Base-by-base conservation (phyloP, 2,797 vertebrate species). In the Hephaestus fuliginosus region DNA sequence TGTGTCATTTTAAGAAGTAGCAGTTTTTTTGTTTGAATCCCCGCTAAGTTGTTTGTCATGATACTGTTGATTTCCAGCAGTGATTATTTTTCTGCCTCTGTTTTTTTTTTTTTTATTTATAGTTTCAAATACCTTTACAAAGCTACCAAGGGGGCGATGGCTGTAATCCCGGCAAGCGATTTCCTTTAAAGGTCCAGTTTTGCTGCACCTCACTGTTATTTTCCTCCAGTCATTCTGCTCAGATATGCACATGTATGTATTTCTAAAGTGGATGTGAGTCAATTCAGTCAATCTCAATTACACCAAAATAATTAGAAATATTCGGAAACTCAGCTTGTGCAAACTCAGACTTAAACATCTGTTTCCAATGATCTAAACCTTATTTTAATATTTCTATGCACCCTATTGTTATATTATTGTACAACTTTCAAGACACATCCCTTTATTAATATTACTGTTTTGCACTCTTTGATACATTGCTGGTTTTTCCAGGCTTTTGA, bases 401-500 rank as follows among this genome's bases (percentile, higher is more conserved):
- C 18, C n/a, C 7, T 30, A 41, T 48, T 62, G 1, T 44, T 3
- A 17, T 60, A 3, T 39, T 57, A 3, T 58, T 36, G 57, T 7
- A 10, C 8, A 33, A 46, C 52, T 63, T 30, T 49, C 1, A 15
- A n/a, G 8, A 9, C 1, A 4, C 25, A 1, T 61, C 6, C 2
- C 2, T 65, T 74, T 49, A 46, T 74, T 41, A n/a, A 41, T 61
- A 33, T 61, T 30, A 30, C 20, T 30, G 13, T 67, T 74, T 72
- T 61, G 46, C n/a, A 13, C 25, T 65, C 3, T 51, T 74, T 55
- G 41, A n/a, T 25, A 51, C 36, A 14, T 44, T 22, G 0, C 44
- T 25, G 43, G 0, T 52, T 66, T 70, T 76, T 58, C 18, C 41
- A 72, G 15, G 39, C 43, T 70, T 74, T 17, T 70, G 46, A 66